phyloP scores from a whole-genome alignment of 2,797 vertebrate genomes.

The Liparis tanakae region DNA sequence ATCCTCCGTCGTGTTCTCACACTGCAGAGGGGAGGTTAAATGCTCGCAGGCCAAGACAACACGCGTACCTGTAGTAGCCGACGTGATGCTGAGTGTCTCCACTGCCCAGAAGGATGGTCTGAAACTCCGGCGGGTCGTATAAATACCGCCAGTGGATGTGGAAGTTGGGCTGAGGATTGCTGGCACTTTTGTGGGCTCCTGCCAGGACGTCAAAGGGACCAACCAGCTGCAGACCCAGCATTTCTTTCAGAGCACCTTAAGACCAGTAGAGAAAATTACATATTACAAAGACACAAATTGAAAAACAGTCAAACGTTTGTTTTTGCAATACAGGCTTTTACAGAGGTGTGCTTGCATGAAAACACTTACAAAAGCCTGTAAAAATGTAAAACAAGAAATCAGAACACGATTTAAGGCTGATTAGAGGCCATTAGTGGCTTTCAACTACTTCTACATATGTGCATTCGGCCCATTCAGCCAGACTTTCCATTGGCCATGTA shows the following conservation, averaged over 20 bases:
- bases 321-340: not conserved
- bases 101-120: slow-evolving; percentile 89
- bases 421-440: not conserved
- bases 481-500: slow-evolving; percentile 2
- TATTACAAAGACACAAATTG: not conserved
- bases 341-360: not conserved
- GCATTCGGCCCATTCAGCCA: not conserved
- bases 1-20: not conserved
- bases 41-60: not conserved
- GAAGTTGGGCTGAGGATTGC: slow-evolving; percentile 84
- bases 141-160: slow-evolving; percentile 95
- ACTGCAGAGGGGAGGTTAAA: not conserved
- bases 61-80: slow-evolving; percentile 93
- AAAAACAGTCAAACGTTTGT: not conserved
- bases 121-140: slow-evolving; percentile 97
- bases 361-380: not conserved
- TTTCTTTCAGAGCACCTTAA: slow-evolving; percentile 84
- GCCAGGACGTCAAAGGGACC: slow-evolving; percentile 94
- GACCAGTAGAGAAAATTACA: not conserved
- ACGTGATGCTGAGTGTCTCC: slow-evolving; percentile 90
- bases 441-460: not conserved
- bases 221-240: slow-evolving; percentile 89
- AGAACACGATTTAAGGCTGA: not conserved
- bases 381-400: slow-evolving; percentile 5
- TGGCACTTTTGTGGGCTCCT: slow-evolving; percentile 86